phyloP scores from a whole-genome alignment of 2,113 vertebrate genomes.

The Hemiprocne comata region DNA sequence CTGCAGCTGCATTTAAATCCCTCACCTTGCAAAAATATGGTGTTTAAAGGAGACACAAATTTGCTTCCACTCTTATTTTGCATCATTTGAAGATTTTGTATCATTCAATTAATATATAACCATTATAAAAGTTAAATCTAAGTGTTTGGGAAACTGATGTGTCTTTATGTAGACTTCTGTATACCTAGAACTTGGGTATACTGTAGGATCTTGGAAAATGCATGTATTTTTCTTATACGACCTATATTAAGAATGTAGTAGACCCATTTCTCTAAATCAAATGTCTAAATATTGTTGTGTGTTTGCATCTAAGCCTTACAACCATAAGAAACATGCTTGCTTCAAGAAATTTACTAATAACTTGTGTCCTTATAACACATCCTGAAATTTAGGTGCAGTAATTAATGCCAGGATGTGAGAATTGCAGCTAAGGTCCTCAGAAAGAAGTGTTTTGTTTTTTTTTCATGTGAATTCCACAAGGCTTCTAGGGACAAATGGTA shows the following conservation, averaged over 20 bases:
- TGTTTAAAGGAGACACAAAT: neutral
- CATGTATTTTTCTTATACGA: accelerated
- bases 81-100: neutral
- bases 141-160: neutral
- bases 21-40: neutral
- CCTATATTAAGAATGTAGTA: neutral
- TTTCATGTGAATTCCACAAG: neutral
- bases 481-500: neutral
- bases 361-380: neutral
- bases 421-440: neutral
- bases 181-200: neutral
- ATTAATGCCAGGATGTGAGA: neutral
- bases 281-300: neutral
- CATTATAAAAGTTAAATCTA: neutral
- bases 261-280: neutral
- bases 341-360: neutral
- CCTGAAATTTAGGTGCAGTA: neutral
- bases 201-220: neutral
- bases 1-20: neutral
- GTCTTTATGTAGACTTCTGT: neutral
- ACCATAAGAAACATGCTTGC: neutral
- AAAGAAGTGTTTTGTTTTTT: neutral
- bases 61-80: neutral
- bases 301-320: neutral
- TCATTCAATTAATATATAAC: neutral